Evolutionary conservation across 2,113 vertebrate genomes (phyloP), one percentile per base, ranked within the genome.

Genomic region (Trochalopteron elliotii): DNA sequence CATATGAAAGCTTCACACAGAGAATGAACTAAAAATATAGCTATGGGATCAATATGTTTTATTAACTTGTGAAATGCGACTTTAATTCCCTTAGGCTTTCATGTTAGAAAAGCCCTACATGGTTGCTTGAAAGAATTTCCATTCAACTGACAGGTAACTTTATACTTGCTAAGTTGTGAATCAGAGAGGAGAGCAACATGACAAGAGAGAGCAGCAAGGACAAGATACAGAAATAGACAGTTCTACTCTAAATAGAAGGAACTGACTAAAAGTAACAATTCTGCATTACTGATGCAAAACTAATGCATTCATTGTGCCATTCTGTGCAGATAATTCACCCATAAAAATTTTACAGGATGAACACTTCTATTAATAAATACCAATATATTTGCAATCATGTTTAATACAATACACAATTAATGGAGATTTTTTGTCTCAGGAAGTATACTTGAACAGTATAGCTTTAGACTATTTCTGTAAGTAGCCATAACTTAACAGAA

Each of bases 401-500:
- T 94, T 53, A 79, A 75, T 24, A 60, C 21, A 63, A 65, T 24
- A 55, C 3, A 60, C 3, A 12, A 4, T 27, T 44, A 5, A 10
- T 3, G 52, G 31, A 3, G 0, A 0, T 18, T 50, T 42, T 59
- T 40, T 40, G 40, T 39, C 56, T 65, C 77, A 17, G 44, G 35
- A 87, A 33, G 4, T n/a, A 74, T 13, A 35, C 17, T 35, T 52
- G 13, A 35, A 52, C 33, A 55, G 10, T 35, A 24, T 17, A 3
- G 3, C 64, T 74, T n/a, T 37, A 57, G 37, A 87, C 24, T 65
- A 25, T 53, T 74, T 39, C 61, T 71, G 1, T n/a, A 72, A 82
- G 19, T 22, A 47, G 60, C 21, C 44, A 44, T 15, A 57, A 40
- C 11, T 68, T 60, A 83, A 70, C 22, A 83, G 64, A 83, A 67